These are phyloP conservation scores for Gerris lacustris DNA, from an alignment of 2,888 invertebrate genomes.

Conservation along the genomic window DNA sequence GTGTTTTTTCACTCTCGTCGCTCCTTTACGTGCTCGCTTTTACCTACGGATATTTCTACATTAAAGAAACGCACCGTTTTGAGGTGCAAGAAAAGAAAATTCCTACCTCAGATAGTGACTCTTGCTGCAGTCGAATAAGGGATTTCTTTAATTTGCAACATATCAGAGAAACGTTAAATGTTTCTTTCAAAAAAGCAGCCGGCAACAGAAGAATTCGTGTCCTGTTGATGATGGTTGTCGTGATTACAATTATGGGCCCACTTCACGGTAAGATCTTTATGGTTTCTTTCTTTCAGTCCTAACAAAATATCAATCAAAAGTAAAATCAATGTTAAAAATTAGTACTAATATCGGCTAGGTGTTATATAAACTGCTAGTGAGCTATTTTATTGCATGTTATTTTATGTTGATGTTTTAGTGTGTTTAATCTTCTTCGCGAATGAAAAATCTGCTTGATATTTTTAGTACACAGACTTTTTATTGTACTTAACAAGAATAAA, in stretches of 20 bases:
- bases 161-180: constrained; percentile 62
- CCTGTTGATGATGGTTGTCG: constrained; percentile 62
- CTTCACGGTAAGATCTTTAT: constrained; percentile 55
- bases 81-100: constrained; percentile 49
- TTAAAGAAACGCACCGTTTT: background rate
- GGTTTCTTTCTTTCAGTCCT: constrained; percentile 19
- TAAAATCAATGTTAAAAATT: no score
- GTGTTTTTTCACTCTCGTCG: constrained; percentile 66
- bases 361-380: no score
- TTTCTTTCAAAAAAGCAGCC: constrained; percentile 66
- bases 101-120: constrained; percentile 3
- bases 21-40: constrained; percentile 60
- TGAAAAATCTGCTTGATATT: no score
- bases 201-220: constrained; percentile 61
- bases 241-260: constrained; percentile 75
- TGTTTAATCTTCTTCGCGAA: no score
- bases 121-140: constrained; percentile 34
- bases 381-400: no score
- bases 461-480: no score
- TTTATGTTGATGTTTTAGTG: no score
- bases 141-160: constrained; percentile 67
- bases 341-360: no score
- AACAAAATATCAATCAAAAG: background rate
- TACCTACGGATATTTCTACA: constrained; percentile 51
- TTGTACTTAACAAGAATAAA: no score